A percentile compares a stretch with the other conserved stretches of the same genome.
These are phyloP conservation scores for Parazoanthus darwini DNA, from an alignment of 92 coral and sea anemone species.

Conservation along the genomic window DNA sequence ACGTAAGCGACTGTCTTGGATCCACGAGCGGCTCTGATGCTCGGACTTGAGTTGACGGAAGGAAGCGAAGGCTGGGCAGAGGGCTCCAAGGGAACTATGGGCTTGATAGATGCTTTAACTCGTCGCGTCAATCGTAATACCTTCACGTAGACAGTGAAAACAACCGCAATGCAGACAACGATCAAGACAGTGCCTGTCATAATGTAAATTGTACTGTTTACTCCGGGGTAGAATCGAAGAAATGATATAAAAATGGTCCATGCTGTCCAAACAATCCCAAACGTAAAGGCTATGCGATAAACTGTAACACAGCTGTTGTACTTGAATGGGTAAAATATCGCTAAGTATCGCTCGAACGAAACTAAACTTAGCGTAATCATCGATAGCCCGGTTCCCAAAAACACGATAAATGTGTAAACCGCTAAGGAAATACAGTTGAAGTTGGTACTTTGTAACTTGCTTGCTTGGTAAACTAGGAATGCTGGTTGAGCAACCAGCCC, in stretches of 20 bases:
- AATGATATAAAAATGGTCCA: constrained; percentile 50
- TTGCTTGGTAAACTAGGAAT: constrained; percentile 71
- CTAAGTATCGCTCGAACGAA: constrained; percentile 39
- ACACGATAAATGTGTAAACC: constrained; percentile 39
- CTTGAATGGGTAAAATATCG: constrained; percentile 42
- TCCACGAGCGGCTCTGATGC: constrained; percentile 21
- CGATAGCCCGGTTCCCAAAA: constrained; percentile 38
- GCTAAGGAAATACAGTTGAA: constrained; percentile 40
- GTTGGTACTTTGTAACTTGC: constrained; percentile 43
- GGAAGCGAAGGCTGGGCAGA: neutral
- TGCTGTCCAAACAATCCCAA: constrained; percentile 8
- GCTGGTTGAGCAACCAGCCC: constrained; percentile 65
- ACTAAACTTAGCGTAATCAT: constrained; percentile 36
- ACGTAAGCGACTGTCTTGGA: constrained; percentile 66
- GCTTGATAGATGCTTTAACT: constrained; percentile 24
- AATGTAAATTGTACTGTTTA: constrained; percentile 50
- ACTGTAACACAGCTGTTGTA: constrained; percentile 40
- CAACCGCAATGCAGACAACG: constrained; percentile 53
- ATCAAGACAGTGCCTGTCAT: constrained; percentile 61
- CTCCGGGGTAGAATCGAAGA: constrained; percentile 60
- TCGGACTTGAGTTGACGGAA: neutral
- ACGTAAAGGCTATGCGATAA: constrained; percentile 9
- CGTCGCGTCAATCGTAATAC: constrained; percentile 62
- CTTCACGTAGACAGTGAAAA: constrained; percentile 62
- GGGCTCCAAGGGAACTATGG: neutral